Conservation (phyloP, 2,888 invertebrate species). For the Iphiclides podalirius region DNA sequence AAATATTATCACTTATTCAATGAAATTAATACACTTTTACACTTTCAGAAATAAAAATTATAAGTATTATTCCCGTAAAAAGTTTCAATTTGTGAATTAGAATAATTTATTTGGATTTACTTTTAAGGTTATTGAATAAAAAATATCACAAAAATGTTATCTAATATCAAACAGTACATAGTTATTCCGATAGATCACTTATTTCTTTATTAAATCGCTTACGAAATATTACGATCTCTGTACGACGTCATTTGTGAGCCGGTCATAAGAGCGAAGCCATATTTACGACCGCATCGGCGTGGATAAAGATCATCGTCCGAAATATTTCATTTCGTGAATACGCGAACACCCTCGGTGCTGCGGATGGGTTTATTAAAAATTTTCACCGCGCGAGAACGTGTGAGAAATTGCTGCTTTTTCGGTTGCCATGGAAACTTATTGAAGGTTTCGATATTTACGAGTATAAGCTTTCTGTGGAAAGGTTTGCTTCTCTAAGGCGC, state of each 20-base stretch:
- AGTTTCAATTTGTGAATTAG: too few relatives aligned
- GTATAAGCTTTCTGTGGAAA: neutral
- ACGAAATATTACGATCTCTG: neutral
- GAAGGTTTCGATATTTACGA: neutral
- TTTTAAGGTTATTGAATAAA: too few relatives aligned
- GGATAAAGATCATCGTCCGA: slow-evolving; percentile 44
- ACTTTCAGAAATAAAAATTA: too few relatives aligned
- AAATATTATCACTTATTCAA: too few relatives aligned
- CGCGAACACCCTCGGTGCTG: slow-evolving; percentile 33
- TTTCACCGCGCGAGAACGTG: slow-evolving; percentile 43
- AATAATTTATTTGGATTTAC: too few relatives aligned
- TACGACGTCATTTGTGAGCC: slow-evolving; percentile 11
- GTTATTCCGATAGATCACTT: too few relatives aligned
- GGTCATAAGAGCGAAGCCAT: slow-evolving; percentile 15
- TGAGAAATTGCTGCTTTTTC: slow-evolving; percentile 36
- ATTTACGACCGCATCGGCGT: slow-evolving; percentile 34
- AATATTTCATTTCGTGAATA: slow-evolving; percentile 51
- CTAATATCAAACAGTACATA: too few relatives aligned
- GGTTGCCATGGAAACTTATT: slow-evolving; percentile 5
- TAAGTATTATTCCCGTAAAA: too few relatives aligned
- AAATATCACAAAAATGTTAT: too few relatives aligned
- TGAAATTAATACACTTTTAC: too few relatives aligned
- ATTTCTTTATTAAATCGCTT: neutral
- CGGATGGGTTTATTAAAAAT: slow-evolving; percentile 55
- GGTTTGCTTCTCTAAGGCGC: too few relatives aligned